phyloP scores from a whole-genome alignment of 1,140 invertebrate species.

The Drosophila bipectinata region DNA sequence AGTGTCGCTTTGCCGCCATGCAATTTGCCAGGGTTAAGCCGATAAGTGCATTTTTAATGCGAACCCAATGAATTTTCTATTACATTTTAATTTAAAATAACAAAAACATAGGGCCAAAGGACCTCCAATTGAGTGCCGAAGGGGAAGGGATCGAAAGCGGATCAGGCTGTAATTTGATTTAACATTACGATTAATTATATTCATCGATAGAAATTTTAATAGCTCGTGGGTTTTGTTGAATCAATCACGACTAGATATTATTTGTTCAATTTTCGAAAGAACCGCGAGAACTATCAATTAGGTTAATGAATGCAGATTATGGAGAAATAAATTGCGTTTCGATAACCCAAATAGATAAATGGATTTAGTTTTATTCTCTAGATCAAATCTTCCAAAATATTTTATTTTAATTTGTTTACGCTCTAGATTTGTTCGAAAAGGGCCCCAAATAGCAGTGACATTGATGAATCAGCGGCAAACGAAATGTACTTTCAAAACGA shows the following conservation, averaged over 20 bases:
- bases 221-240: slow-evolving; percentile 36
- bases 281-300: slow-evolving; percentile 68
- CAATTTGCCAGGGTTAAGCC: slow-evolving; percentile 75
- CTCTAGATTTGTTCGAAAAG: background rate
- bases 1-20: slow-evolving; percentile 46
- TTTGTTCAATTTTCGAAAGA: slow-evolving; percentile 16
- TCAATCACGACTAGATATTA: slow-evolving; percentile 65
- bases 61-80: slow-evolving; percentile 80
- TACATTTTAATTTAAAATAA: slow-evolving; percentile 82
- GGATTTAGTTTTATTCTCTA: background rate
- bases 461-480: slow-evolving; percentile 35
- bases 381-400: background rate
- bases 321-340: slow-evolving; percentile 37
- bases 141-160: background rate
- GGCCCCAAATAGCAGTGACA: slow-evolving; percentile 6
- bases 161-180: slow-evolving; percentile 67
- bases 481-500: slow-evolving; percentile 30
- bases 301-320: slow-evolving; percentile 56
- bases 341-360: slow-evolving; percentile 11
- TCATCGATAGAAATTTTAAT: slow-evolving; percentile 67
- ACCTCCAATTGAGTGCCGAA: background rate
- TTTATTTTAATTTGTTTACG: background rate
- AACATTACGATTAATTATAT: slow-evolving; percentile 80
- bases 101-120: slow-evolving; percentile 33
- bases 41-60: slow-evolving; percentile 82